Evolutionary conservation across 2,113 vertebrate species (phyloP), one percentile per base, ranked within the genome.

Genomic region (Microcebus murinus): DNA sequence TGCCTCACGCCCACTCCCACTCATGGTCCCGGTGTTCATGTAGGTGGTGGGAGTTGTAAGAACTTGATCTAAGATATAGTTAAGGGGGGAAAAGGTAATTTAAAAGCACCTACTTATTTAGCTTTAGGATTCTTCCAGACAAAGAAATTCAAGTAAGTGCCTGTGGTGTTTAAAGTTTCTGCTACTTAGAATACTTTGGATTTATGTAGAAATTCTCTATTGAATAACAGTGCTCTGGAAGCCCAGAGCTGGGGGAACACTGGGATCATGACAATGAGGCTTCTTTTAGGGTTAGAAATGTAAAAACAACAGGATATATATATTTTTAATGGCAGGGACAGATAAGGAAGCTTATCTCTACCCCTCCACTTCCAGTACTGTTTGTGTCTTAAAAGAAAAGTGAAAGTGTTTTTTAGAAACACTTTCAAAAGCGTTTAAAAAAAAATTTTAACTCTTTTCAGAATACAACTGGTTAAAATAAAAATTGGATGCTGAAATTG

Each of bases 71-170:
- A 79, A 79, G 27, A 36, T 63, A 15, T 0, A 31, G 18, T 39
- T 20, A 79, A 8, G 12, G 39, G 36, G 3, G 2, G 1, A 34
- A 83, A 85, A 10, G 65, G 29, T 45, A n/a, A 87, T n/a, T 83
- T 84, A 70, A 87, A 92, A 91, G 7, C 63, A 25, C 70, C 59
- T 61, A 65, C 17, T 93, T 74, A 27, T 20, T 92, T 50, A 48
- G 34, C 6, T 42, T 84, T 82, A 82, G 34, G 27, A 20, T 95
- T 65, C 48, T 61, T 95, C 73, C 73, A 67, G 29, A 84, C n/a
- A 77, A 92, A 84, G 74, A 93, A 79, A 91, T 93, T 45, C 34
- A 50, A 63, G 39, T 39, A 91, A 82, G 21, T 45, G 34, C 3
- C 55, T 34, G 34, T 73, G 39, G 20, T 34, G 20, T 82, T 96